Conservation (phyloP, 2,797 vertebrate genomes). For the Clarias platycephalus region DNA sequence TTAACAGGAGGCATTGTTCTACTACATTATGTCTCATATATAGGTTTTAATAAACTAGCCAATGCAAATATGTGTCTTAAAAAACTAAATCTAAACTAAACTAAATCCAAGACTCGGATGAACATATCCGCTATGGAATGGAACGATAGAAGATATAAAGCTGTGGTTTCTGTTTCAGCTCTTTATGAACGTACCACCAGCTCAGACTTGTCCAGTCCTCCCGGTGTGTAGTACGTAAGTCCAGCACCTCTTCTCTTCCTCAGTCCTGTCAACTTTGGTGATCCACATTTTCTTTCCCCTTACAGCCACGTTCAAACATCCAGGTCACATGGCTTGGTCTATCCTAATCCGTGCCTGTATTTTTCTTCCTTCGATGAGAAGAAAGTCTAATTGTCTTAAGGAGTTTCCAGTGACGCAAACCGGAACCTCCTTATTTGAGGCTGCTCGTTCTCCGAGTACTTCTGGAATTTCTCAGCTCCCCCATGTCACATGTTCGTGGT, state of each 20-base stretch:
- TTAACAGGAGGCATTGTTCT: slow-evolving; percentile 53
- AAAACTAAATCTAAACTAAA: not conserved
- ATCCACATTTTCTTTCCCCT: not conserved
- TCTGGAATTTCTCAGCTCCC: slow-evolving; percentile 15
- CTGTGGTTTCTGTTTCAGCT: not conserved
- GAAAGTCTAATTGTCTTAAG: slow-evolving; percentile 39
- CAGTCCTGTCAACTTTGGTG: not conserved
- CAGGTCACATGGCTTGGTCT: slow-evolving; percentile 18
- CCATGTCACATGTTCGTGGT: not conserved
- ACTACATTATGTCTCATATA: not conserved
- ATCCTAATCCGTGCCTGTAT: not conserved
- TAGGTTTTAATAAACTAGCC: slow-evolving; percentile 20
- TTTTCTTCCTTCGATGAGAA: slow-evolving; percentile 30
- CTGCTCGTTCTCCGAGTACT: slow-evolving; percentile 26
- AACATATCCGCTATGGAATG: not conserved
- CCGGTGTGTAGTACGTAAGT: not conserved
- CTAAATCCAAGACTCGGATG: not conserved
- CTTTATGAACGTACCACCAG: not conserved
- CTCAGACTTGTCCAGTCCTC: slow-evolving; percentile 11
- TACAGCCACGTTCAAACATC: slow-evolving; percentile 4
- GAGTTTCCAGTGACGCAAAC: slow-evolving; percentile 45
- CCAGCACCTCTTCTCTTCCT: slow-evolving; percentile 14
- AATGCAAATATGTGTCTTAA: too few species aligned
- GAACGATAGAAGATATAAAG: not conserved
- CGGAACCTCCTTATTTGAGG: slow-evolving; percentile 33